These are phyloP conservation scores for Papilio helenus DNA, from an alignment of 1,140 invertebrate species.

Conservation along the genomic window DNA sequence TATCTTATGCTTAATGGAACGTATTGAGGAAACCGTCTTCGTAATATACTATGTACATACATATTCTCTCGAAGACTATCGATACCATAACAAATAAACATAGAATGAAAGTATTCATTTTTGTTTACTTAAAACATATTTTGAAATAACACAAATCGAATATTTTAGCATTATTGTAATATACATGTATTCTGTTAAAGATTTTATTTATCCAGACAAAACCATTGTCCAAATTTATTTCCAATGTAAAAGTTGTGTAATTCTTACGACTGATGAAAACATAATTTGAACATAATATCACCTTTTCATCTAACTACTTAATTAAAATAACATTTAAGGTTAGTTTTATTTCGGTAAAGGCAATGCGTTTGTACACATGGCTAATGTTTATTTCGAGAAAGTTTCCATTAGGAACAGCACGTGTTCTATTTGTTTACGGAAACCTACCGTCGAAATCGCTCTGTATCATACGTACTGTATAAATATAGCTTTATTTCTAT, in stretches of 20 bases:
- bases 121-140: background rate
- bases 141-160: background rate
- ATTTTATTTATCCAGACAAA: too few relatives aligned
- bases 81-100: background rate
- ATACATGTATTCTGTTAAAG: too few relatives aligned
- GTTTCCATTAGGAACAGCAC: slow-evolving; percentile 29
- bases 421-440: slow-evolving; percentile 31
- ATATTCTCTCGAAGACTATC: background rate
- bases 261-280: background rate
- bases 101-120: background rate
- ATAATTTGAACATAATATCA: background rate
- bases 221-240: background rate
- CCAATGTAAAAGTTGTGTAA: background rate
- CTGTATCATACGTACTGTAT: background rate
- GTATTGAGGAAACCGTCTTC: background rate
- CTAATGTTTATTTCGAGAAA: slow-evolving; percentile 34
- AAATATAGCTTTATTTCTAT: background rate
- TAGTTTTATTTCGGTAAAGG: background rate
- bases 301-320: background rate
- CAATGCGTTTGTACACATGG: background rate
- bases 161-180: too few relatives aligned
- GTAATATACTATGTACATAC: background rate
- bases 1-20: slow-evolving; percentile 3
- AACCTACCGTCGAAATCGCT: slow-evolving; percentile 1
- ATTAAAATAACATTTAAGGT: background rate